Evolutionary conservation across 2,113 vertebrate genomes (phyloP), one percentile per base, ranked within the genome.

Genomic region (Baryphthengus martii): DNA sequence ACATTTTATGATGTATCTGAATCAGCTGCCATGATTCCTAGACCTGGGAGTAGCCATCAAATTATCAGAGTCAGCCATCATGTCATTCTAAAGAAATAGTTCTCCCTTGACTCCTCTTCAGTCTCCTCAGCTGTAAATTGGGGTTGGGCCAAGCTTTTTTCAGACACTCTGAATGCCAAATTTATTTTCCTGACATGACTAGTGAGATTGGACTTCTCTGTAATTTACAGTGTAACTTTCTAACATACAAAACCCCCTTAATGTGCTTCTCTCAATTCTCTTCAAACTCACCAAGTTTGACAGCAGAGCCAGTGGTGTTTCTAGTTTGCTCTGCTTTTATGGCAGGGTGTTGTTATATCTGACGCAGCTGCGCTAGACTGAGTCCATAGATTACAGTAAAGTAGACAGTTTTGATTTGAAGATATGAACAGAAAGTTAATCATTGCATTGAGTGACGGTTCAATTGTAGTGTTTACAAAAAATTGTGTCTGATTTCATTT

Each of bases 1-100:
- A 88, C 91, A 55, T 94, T 96, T 94, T 94, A 88, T 94, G 78
- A 88, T 89, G 67, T 92, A 88, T 94, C 95, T 95, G 91, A 71
- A 95, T 95, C 70, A 76, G 63, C 85, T 95, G 89, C 93, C 42
- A 10, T 58, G 82, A 83, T 89, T 96, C 50, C 78, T 91, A 89
- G 86, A 68, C 77, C 66, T 90, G 62, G 87, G 91, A 95, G 89
- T 85, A 96, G 71, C 89, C 93, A 95, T 94, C 91, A 96, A 93
- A 93, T 91, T 96, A 94, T 93, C 87, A 73, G 71, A 86, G 53
- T 85, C 77, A 93, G 71, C 61, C 95, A 93, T 95, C 82, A 70
- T 88, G 74, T 96, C 93, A 85, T 75, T 88, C 71, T 85, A 73
- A 79, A 93, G 88, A 93, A 82, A 94, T 79, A 89, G 77, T 61